These are phyloP conservation scores for Xenopus petersii DNA, from an alignment of 2,797 vertebrate species.

Conservation along the genomic window DNA sequence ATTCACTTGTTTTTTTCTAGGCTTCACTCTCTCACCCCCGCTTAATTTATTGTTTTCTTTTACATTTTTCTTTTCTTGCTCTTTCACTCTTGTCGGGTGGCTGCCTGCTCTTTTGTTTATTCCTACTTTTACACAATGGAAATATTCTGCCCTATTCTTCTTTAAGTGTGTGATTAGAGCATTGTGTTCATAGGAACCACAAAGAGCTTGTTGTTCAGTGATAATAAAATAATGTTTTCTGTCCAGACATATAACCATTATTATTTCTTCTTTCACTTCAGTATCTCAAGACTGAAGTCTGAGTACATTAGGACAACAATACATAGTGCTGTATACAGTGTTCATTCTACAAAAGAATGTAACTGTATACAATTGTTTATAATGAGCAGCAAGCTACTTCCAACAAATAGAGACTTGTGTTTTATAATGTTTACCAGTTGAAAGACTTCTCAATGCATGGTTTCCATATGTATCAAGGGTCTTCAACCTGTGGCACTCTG, in stretches of 20 bases:
- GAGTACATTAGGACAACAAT: too few species aligned
- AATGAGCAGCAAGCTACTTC: too few species aligned
- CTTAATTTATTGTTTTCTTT: conserved; percentile 33
- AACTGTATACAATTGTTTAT: too few species aligned
- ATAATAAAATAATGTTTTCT: background rate
- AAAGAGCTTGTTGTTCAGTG: background rate
- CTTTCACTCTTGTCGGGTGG: conserved; percentile 52
- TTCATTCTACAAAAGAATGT: too few species aligned
- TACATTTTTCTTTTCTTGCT: conserved; percentile 33
- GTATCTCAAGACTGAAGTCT: too few species aligned
- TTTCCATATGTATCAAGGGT: too few species aligned
- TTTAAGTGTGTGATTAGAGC: conserved; percentile 22
- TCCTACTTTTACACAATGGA: conserved; percentile 29
- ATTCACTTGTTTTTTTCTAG: conserved; percentile 47
- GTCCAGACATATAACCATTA: background rate
- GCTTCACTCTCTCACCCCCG: conserved; percentile 30
- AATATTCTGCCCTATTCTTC: conserved; percentile 12
- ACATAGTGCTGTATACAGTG: too few species aligned
- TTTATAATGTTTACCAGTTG: too few species aligned
- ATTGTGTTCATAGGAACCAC: background rate
- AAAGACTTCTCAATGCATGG: too few species aligned
- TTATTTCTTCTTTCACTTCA: too few species aligned
- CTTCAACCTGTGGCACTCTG: too few species aligned
- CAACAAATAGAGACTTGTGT: too few species aligned
- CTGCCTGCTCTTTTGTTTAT: conserved; percentile 53